Conservation (phyloP, 2,113 vertebrate species). For the Cynopterus brachyotis region DNA sequence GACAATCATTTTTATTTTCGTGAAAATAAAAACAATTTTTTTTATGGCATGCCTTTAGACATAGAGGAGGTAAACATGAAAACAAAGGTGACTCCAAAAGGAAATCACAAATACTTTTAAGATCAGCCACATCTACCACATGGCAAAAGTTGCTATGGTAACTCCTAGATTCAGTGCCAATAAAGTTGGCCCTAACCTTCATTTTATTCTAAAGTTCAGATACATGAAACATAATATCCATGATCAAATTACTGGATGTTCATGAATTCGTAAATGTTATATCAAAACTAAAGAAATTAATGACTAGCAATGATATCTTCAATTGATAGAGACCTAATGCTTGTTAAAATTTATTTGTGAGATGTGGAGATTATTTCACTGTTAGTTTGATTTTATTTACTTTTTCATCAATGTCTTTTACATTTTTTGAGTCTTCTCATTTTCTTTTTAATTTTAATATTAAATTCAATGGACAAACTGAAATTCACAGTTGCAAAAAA, state of each 20-base stretch:
- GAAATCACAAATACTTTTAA: slow-evolving; percentile 23
- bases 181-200: neutral
- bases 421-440: neutral
- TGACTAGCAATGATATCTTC: neutral
- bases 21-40: neutral
- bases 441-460: neutral
- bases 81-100: neutral
- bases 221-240: neutral
- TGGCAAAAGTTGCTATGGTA: neutral
- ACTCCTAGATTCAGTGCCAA: neutral
- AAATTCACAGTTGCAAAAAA: neutral
- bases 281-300: neutral
- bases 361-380: neutral
- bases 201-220: neutral
- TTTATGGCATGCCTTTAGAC: neutral
- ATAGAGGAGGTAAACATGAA: neutral
- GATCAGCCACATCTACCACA: neutral
- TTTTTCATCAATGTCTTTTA: neutral
- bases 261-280: neutral
- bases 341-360: neutral
- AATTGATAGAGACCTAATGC: neutral
- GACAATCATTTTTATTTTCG: slow-evolving; percentile 34
- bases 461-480: neutral
- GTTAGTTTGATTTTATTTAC: neutral
- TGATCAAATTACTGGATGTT: neutral